Conservation (phyloP, 2,888 invertebrate genomes). For the Tethea ocularis region DNA sequence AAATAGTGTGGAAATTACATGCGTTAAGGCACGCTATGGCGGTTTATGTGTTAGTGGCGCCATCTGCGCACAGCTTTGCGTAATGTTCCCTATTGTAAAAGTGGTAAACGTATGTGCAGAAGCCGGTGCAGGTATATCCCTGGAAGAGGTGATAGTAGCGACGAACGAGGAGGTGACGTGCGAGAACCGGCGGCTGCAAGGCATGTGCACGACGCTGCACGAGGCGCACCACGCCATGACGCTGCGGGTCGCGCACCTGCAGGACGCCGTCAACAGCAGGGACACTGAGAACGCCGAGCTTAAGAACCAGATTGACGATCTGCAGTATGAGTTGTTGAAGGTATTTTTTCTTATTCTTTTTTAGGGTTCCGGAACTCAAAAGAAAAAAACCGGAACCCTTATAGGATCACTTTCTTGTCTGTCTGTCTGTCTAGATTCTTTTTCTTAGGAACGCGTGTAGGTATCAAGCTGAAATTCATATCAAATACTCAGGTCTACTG, state of each 20-base stretch:
- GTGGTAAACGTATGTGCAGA: constrained; percentile 31
- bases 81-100: too few relatives aligned
- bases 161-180: constrained; percentile 94
- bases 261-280: constrained; percentile 94
- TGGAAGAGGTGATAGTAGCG: constrained; percentile 93
- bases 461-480: too few relatives aligned
- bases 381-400: too few relatives aligned
- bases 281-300: constrained; percentile 98
- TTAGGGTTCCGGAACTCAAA: too few relatives aligned
- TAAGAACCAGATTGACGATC: constrained; percentile 97
- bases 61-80: too few relatives aligned
- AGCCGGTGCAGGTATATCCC: constrained; percentile 87
- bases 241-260: constrained; percentile 93
- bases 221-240: constrained; percentile 97
- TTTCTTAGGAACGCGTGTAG: too few relatives aligned
- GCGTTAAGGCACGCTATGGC: too few relatives aligned
- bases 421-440: too few relatives aligned
- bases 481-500: too few relatives aligned
- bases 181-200: constrained; percentile 96
- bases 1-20: too few relatives aligned
- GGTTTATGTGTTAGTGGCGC: too few relatives aligned
- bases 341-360: constrained; percentile 43
- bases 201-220: constrained; percentile 94
- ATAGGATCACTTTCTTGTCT: too few relatives aligned
- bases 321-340: constrained; percentile 96